Percentiles rank a stretch among this genome's conserved stretches.
These are phyloP conservation scores for Beaufortia kweichowensis DNA, from an alignment of 2,113 vertebrate genomes.

Conservation along the genomic window DNA sequence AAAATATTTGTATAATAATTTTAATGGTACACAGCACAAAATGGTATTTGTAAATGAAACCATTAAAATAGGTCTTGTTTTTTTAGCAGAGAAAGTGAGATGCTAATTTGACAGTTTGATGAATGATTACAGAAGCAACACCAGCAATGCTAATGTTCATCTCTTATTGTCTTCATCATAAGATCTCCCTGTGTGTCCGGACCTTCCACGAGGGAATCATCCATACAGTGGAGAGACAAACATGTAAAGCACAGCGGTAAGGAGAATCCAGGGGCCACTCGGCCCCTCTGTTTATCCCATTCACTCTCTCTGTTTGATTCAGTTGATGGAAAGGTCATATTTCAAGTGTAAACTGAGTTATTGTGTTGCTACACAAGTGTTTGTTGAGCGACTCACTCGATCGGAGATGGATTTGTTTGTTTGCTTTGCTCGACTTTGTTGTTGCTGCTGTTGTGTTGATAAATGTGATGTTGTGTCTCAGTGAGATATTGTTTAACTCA, in stretches of 20 bases:
- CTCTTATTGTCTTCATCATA: constrained; percentile 59
- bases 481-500: background rate
- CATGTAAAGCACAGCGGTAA: constrained; percentile 33
- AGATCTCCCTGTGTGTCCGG: constrained; percentile 59
- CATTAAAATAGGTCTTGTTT: no score
- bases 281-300: constrained; percentile 17
- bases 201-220: constrained; percentile 58
- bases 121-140: constrained; percentile 65
- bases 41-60: no score
- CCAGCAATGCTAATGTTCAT: constrained; percentile 60
- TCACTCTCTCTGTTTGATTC: constrained; percentile 7
- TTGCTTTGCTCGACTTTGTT: background rate
- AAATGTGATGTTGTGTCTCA: constrained; percentile 10
- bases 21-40: no score
- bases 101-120: constrained; percentile 69
- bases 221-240: constrained; percentile 35
- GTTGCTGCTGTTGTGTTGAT: constrained; percentile 11
- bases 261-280: constrained; percentile 6
- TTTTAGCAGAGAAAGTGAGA: constrained; percentile 2
- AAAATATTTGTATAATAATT: no score
- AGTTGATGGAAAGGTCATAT: constrained; percentile 39
- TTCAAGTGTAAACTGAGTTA: constrained; percentile 38
- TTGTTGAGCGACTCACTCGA: background rate
- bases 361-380: constrained; percentile 12
- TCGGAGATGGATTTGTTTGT: background rate